Evolutionary conservation across 2,888 invertebrate genomes (phyloP), one percentile per base, ranked within the genome.

Genomic region (Nomada flava): DNA sequence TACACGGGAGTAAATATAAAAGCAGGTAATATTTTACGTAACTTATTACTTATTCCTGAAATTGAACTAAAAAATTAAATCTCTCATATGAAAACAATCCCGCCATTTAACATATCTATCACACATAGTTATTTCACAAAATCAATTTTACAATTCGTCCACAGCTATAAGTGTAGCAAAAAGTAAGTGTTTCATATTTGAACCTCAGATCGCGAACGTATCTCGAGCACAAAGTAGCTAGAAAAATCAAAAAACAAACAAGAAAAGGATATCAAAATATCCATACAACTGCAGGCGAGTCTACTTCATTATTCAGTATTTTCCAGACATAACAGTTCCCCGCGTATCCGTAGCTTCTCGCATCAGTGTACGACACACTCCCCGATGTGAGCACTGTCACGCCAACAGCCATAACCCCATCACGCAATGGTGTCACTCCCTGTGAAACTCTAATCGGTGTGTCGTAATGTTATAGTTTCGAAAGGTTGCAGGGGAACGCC

Each of bases 401-500:
- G 76, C 57, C 70, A 80, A 50, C 70, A 64, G 36, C 13, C 80
- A 62, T 64, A 70, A 29, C 60, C 60, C 90, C 89, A 89, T 89
- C 89, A 76, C 91, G 91, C 91, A 90, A 90, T 91, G 91, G 91
- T 90, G 92, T 92, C 89, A 57, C 88, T 85, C 83, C 88, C 88
- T 89, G 89, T 87, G 86, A 89, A 87, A 82, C 89, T 89, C 91
- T 92, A 92, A 93, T 90, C 86, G 82, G 78, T 88, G 88, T 91
- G 69, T 86, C 89, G 91, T 93, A 92, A 93, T 92, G 91, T 93
- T 92, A 89, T 93, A 94, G 93, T 93, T 93, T 93, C 93, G 93
- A 92, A 93, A 94, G 93, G 94, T 94, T 91, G 94, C 94, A 91
- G 94, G 94, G 65, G 94, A 94, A 87, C 92, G 93, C 47, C 92